A percentile compares a stretch with the other conserved stretches of the same genome.
phyloP scores from a whole-genome alignment of 1,140 invertebrate genomes.

The Trissolcus basalis region DNA sequence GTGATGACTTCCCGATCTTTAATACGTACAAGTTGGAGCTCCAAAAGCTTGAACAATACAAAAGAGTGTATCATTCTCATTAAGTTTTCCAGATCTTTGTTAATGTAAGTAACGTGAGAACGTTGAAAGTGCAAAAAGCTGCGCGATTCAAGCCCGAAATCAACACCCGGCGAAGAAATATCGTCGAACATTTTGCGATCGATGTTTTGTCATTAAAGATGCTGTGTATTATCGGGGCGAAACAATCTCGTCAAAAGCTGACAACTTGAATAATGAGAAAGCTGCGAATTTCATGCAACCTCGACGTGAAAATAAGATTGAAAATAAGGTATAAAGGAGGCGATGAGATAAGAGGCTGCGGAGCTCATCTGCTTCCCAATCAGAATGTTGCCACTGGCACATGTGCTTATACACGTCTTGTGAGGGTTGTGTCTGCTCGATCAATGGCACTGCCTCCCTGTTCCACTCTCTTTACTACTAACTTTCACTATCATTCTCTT shows the following conservation, averaged over 20 bases:
- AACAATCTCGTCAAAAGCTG: slow-evolving; percentile 48
- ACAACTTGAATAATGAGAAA: slow-evolving; percentile 55
- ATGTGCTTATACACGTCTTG: slow-evolving; percentile 69
- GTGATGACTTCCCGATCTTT: slow-evolving; percentile 59
- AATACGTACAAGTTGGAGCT: slow-evolving; percentile 38
- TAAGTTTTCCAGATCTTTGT: slow-evolving; percentile 14
- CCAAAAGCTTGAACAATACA: slow-evolving; percentile 36
- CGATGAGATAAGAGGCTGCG: slow-evolving; percentile 64
- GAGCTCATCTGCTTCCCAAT: slow-evolving; percentile 73
- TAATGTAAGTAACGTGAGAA: slow-evolving; percentile 20
- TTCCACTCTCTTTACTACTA: slow-evolving; percentile 33
- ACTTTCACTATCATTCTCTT: slow-evolving; percentile 41
- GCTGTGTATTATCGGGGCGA: slow-evolving; percentile 8
- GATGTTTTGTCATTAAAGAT: slow-evolving; percentile 36
- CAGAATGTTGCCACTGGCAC: slow-evolving; percentile 70
- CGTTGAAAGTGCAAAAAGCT: slow-evolving; percentile 1
- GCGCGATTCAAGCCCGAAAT: slow-evolving; percentile 2
- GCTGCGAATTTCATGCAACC: slow-evolving; percentile 31
- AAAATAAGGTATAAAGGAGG: slow-evolving; percentile 53
- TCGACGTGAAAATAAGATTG: slow-evolving; percentile 41
- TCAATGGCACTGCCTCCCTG: slow-evolving; percentile 55
- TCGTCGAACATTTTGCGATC: slow-evolving; percentile 25
- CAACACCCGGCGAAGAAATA: slow-evolving; percentile 18
- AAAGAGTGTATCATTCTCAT: slow-evolving; percentile 41
- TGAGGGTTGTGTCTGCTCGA: slow-evolving; percentile 60